Base-by-base conservation (phyloP, 2,113 vertebrate species). In the Sturnira hondurensis region DNA sequence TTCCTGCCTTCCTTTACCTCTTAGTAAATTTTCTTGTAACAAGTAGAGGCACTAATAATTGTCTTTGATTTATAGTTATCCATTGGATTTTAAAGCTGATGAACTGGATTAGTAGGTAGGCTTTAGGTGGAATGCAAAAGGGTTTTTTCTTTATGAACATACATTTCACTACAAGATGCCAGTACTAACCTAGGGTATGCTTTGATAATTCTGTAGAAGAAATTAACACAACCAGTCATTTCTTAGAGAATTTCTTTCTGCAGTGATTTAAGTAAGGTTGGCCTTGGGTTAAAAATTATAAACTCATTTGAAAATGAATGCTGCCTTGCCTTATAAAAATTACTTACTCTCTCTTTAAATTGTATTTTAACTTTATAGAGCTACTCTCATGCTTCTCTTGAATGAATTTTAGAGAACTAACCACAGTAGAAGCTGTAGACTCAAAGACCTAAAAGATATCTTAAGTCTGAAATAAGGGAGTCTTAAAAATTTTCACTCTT, bases 211-310 rank as follows among this genome's bases (percentile, higher is more conserved):
- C 43, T 95, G 7, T 92, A 54, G 58, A 82, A 87, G 28, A 89
- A 91, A 93, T 96, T 65, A 88, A 61, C 10, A 33, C 74, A 43
- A 83, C 54, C 26, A 86, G 52, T 83, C 15, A 95, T 45, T 86
- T 28, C 10, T 31, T 92, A 92, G 56, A n/a, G 47, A 77, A 91
- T 92, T 86, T 24, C 31, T 78, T 94, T 86, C 41, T 31, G 36
- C 52, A 82, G 61, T 52, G 70, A 78, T 93, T 94, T 95, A 85
- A 89, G 82, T 90, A 93, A 78, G 22, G 3, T 45, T 78, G 38
- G 14, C 45, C 85, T 97, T 96, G 86, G 38, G 88, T 92, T 95
- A 86, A 95, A 96, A 97, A 94, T 90, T 78, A 58, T 26, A 76
- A 10, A 92, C 63, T 50, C 61, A 87, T 87, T 97, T 96, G 70